phyloP scores from a whole-genome alignment of 2,797 vertebrate species.

The Hapalemur alaotrensis region DNA sequence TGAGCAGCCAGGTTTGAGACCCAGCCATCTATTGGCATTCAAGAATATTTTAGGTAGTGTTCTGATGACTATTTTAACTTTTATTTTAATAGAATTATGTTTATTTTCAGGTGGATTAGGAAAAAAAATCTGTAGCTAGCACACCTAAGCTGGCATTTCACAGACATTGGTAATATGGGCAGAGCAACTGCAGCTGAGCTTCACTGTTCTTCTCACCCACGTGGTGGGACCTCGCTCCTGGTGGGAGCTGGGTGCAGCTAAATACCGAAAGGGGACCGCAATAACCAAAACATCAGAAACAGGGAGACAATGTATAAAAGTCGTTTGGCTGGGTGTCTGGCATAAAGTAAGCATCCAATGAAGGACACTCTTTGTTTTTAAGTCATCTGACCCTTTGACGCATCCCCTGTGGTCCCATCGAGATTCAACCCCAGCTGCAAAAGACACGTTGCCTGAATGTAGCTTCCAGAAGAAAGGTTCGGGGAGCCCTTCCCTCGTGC shows the following conservation, averaged over 20 bases:
- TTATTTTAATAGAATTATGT: not conserved
- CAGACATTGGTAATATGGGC: not conserved
- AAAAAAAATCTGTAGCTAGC: not conserved
- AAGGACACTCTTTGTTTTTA: not conserved
- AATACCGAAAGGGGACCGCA: not conserved
- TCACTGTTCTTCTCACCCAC: not conserved
- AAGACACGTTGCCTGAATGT: not conserved
- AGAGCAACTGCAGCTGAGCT: fast-evolving
- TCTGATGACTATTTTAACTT: too few species aligned
- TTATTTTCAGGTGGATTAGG: not conserved
- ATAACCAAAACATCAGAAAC: not conserved
- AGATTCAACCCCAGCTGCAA: not conserved
- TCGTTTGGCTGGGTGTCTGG: not conserved
- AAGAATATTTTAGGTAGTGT: not conserved
- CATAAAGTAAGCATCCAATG: not conserved
- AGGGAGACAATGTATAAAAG: not conserved
- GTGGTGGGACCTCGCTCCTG: not conserved
- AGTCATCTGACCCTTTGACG: not conserved
- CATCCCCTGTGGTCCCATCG: not conserved
- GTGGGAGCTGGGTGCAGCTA: not conserved
- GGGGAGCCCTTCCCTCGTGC: not conserved
- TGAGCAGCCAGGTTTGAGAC: not conserved
- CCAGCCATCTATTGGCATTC: not conserved
- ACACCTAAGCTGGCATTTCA: not conserved
- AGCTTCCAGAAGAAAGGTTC: not conserved